Evolutionary conservation across 2,797 vertebrate species (phyloP).

Genomic region (Sebastes iracundus): DNA sequence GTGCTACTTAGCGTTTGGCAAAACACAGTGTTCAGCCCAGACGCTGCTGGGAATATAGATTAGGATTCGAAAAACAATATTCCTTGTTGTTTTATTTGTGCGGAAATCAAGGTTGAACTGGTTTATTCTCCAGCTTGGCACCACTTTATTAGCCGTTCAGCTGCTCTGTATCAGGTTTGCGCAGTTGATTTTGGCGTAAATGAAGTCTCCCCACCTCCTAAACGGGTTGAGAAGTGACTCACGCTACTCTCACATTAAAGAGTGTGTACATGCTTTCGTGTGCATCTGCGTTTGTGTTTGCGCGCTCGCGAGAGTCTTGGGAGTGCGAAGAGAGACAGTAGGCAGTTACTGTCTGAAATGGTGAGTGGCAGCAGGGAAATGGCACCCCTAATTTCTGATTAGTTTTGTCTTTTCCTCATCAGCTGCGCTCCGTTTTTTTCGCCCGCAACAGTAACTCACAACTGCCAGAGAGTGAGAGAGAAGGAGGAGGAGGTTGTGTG

Average conservation of each 20-base stretch:
- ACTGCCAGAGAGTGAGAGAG: not conserved
- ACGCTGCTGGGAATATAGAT: conserved; percentile 19
- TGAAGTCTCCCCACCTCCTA: conserved; percentile 12
- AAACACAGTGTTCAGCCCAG: not conserved
- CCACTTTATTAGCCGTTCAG: conserved; percentile 17
- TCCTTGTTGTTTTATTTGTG: conserved; percentile 21
- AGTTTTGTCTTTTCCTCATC: conserved; percentile 71
- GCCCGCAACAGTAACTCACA: conserved; percentile 27
- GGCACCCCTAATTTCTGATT: conserved; percentile 72
- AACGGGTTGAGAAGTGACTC: conserved; percentile 19
- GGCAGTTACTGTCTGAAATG: conserved; percentile 47
- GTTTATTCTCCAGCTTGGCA: not conserved
- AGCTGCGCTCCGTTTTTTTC: conserved; percentile 23
- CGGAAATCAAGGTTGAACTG: conserved; percentile 9
- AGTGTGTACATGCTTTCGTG: conserved; percentile 27
- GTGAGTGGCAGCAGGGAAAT: conserved; percentile 72
- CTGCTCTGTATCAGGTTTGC: conserved; percentile 2
- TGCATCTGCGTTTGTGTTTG: not conserved
- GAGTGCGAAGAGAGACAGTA: conserved; percentile 12
- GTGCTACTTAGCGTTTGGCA: conserved; percentile 9
- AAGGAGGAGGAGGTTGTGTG: not conserved
- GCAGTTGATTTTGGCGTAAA: conserved; percentile 32
- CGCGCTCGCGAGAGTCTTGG: not conserved
- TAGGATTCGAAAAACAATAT: conserved; percentile 10
- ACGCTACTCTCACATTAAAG: conserved; percentile 15